Evolutionary conservation across 2,797 vertebrate species (phyloP).

Genomic region (Karalla daura): DNA sequence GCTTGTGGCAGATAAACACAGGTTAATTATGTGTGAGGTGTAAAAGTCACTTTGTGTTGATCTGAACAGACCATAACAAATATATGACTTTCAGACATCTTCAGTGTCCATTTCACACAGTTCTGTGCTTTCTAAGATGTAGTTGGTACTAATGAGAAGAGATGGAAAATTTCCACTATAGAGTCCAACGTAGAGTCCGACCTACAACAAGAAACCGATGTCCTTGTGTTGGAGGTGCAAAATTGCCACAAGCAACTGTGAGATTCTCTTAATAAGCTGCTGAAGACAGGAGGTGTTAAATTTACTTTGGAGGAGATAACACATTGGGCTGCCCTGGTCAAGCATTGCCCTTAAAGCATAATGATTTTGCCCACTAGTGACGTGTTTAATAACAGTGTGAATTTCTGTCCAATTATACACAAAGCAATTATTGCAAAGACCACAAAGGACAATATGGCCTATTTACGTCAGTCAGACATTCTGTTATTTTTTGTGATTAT

Average conservation of each 20-base stretch:
- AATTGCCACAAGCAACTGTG: constrained; percentile 12
- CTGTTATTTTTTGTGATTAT: background rate
- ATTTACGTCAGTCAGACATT: constrained; percentile 2
- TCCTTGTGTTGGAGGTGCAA: constrained; percentile 13
- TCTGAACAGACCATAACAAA: no score
- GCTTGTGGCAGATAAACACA: no score
- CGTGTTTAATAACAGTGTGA: constrained; percentile 5
- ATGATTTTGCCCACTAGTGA: background rate
- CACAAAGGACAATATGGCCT: background rate
- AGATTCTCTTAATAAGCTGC: constrained; percentile 23
- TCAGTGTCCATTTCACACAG: background rate
- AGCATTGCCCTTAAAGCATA: background rate
- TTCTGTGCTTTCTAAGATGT: background rate
- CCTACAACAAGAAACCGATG: constrained; percentile 1
- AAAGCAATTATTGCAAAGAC: background rate
- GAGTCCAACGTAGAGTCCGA: background rate
- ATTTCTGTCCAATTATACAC: background rate
- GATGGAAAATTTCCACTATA: background rate
- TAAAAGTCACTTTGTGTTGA: no score
- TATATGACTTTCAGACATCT: no score
- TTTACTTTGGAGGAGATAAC: constrained; percentile 15
- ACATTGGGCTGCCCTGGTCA: constrained; percentile 15
- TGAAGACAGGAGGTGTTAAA: constrained; percentile 28
- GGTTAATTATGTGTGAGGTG: no score
- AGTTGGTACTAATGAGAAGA: background rate